Evolutionary conservation across 2,888 invertebrate species (phyloP), one percentile per base, ranked within the genome.

Genomic region (Lasioglossum leucozonium): DNA sequence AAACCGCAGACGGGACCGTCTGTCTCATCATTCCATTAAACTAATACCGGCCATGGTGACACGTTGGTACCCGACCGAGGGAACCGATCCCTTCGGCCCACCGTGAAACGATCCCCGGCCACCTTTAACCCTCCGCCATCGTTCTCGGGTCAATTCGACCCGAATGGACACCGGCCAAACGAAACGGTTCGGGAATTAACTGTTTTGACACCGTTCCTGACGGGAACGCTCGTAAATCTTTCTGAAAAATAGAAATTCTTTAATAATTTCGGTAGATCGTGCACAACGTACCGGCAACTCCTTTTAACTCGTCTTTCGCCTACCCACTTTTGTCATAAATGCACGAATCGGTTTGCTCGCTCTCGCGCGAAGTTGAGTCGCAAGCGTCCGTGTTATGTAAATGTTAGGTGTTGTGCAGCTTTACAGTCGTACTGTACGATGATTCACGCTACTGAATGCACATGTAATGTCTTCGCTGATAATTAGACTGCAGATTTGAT

Each of bases 11-110:
- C 93, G 91, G 91, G 91, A 87, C 91, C 90, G 92, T 91, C 91
- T 90, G 91, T 91, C 92, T 91, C 92, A 91, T 92, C 92, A 90
- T 93, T 92, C 89, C 91, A 92, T 93, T 91, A 92, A 92, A 89
- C 85, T 77, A 84, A 86, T 71, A 86, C 86, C 73, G 71, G 83
- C 72, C 26, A 34, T 72, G 78, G 77, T 82, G 85, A 67, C 79
- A 73, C 73, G 72, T 74, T 47, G 87, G 78, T 87, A 26, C 76
- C 77, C 51, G 58, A 44, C 62, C 67, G 11, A 75, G 42, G 37
- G 51, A 4, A 51, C 62, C 72, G 72, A 79, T 55, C 77, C 65
- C n/a, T 26, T 40, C 30, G 47, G 47, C 40, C 67, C 77, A 26
- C n/a, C 22, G 47, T 30, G 42, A 67, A 67, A 37, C 22, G 10